Evolutionary conservation across 2,888 invertebrate species (phyloP).

Genomic region (Choreutis nemorana): DNA sequence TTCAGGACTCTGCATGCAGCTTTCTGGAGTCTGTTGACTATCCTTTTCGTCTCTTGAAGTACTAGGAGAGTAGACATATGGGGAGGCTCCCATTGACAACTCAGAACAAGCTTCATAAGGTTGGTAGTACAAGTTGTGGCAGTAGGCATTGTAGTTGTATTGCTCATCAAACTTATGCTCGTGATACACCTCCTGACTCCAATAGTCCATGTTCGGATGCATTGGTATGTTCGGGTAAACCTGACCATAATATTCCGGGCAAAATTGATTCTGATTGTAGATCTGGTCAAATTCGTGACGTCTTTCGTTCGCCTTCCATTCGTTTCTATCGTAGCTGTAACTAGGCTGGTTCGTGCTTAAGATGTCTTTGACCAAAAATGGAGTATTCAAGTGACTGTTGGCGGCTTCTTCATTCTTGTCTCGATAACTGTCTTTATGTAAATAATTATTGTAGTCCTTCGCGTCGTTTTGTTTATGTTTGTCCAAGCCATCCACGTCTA

Average conservation of each 20-base stretch:
- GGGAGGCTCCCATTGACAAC: constrained; percentile 10
- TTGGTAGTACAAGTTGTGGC: constrained; percentile 43
- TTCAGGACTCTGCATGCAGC: background rate
- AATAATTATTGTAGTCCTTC: constrained; percentile 19
- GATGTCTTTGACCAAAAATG: constrained; percentile 55
- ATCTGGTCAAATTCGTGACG: constrained; percentile 32
- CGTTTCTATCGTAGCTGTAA: constrained; percentile 36
- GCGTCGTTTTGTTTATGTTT: constrained; percentile 21
- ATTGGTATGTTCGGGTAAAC: constrained; percentile 36
- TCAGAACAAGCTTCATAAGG: constrained; percentile 36
- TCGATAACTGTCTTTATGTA: constrained; percentile 24
- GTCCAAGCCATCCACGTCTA: constrained; percentile 15
- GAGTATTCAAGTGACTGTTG: constrained; percentile 28
- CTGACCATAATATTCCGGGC: constrained; percentile 38
- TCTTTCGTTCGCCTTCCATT: constrained; percentile 41
- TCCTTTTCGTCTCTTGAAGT: too few species aligned
- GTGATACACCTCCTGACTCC: constrained; percentile 40
- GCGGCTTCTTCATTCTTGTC: constrained; percentile 30
- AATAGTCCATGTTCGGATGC: constrained; percentile 40
- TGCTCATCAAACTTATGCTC: constrained; percentile 46
- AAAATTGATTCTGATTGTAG: constrained; percentile 34
- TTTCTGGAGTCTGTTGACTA: too few species aligned
- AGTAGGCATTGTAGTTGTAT: constrained; percentile 43
- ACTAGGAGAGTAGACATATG: too few species aligned
- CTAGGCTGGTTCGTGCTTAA: constrained; percentile 39